A percentile compares a stretch with the other conserved stretches of the same genome.
Evolutionary conservation across 2,888 invertebrate species (phyloP).

Genomic region (Petrolisthes cinctipes): DNA sequence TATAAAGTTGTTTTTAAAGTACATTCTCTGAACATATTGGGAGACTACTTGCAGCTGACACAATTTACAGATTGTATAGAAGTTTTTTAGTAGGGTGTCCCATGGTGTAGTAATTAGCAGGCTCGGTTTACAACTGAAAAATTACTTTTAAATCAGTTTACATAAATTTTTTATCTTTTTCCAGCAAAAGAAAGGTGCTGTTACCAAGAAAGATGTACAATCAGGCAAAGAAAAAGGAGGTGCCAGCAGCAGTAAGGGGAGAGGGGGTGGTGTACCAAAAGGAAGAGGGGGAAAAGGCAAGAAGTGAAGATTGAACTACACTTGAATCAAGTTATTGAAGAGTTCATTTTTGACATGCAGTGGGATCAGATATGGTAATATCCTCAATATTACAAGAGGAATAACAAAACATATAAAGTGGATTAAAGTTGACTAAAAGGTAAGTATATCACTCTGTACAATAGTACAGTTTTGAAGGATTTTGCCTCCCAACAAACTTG

Average conservation of each 20-base stretch:
- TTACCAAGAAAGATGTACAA: not conserved
- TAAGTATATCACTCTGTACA: too few relatives aligned
- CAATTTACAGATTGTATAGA: not conserved
- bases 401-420: too few relatives aligned
- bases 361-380: too few relatives aligned
- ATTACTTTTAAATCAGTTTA: not conserved
- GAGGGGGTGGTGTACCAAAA: not conserved
- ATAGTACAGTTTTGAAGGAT: too few relatives aligned
- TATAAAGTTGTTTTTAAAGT: not conserved
- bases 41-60: not conserved
- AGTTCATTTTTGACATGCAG: too few relatives aligned
- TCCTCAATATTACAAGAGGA: too few relatives aligned
- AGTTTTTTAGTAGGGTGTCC: not conserved
- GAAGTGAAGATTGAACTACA: constrained; percentile 12
- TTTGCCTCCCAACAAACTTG: too few relatives aligned
- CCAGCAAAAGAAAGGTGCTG: constrained; percentile 62
- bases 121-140: not conserved
- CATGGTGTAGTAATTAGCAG: not conserved
- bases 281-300: constrained; percentile 40
- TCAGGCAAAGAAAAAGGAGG: constrained; percentile 15
- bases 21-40: not conserved
- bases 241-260: not conserved
- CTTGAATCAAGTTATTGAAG: too few relatives aligned
- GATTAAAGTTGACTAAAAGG: too few relatives aligned
- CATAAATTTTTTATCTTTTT: constrained; percentile 13